Evolutionary conservation across 2,113 vertebrate genomes (phyloP).

Genomic region (Hyla sarda): DNA sequence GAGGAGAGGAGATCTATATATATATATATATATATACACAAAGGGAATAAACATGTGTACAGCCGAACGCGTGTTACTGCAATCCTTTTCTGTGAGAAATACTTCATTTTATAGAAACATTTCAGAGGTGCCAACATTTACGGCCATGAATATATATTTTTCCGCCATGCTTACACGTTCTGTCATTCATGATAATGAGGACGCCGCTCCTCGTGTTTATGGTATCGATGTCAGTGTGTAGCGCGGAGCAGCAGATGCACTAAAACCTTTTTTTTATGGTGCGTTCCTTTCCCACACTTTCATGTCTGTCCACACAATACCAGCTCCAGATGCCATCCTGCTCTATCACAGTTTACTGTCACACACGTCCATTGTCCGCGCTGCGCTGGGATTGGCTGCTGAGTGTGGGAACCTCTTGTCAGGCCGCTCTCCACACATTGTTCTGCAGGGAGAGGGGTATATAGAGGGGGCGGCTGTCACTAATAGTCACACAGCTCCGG

Average conservation of each 20-base stretch:
- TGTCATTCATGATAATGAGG: background rate
- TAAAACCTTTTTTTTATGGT: conserved; percentile 27
- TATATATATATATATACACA: no score
- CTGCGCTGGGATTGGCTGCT: conserved; percentile 34
- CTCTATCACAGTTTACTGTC: conserved; percentile 43
- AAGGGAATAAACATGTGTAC: no score
- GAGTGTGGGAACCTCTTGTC: conserved; percentile 52
- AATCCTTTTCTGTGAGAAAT: no score
- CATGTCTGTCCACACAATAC: conserved; percentile 25
- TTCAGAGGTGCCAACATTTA: no score
- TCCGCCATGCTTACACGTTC: no score
- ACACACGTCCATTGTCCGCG: conserved; percentile 49
- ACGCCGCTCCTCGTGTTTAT: background rate
- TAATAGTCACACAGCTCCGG: conserved; percentile 15
- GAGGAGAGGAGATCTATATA: no score
- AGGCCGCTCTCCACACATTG: conserved; percentile 41
- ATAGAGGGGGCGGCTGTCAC: conserved; percentile 26
- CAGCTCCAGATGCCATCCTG: conserved; percentile 46
- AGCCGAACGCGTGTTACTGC: no score
- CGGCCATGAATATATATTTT: no score
- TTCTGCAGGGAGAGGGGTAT: conserved; percentile 16
- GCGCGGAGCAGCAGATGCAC: conserved; percentile 29
- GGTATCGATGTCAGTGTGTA: background rate
- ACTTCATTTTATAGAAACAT: no score
- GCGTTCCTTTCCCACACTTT: conserved; percentile 47